A percentile compares a stretch with the other conserved stretches of the same genome.
Conservation (phyloP, 2,888 invertebrate species). For the Oasisia sp. region DNA sequence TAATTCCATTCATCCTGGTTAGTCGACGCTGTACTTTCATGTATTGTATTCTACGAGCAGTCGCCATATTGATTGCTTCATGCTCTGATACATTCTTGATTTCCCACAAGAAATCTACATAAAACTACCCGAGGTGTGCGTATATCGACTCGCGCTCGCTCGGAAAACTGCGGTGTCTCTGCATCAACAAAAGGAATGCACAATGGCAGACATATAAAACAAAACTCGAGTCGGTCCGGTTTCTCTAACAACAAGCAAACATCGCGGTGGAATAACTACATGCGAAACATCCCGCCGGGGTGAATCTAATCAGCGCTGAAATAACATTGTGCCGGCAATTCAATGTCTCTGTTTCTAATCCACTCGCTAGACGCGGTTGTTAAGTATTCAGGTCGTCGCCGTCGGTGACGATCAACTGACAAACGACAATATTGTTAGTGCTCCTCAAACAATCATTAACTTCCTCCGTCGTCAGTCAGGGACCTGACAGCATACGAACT, state of each 20-base stretch:
- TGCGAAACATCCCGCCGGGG: neutral
- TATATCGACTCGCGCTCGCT: neutral
- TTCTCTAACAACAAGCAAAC: neutral
- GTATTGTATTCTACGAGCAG: neutral
- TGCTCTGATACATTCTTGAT: neutral
- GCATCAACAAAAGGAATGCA: neutral
- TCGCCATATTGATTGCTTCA: conserved; percentile 1
- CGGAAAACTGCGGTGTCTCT: neutral
- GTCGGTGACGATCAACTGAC: neutral
- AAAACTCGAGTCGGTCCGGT: neutral
- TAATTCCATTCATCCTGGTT: neutral
- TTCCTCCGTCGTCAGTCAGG: neutral
- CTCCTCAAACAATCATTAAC: conserved; percentile 17
- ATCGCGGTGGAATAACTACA: neutral
- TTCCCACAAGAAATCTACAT: conserved; percentile 11
- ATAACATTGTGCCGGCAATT: conserved; percentile 1
- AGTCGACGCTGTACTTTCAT: neutral
- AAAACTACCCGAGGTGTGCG: neutral
- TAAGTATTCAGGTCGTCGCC: neutral
- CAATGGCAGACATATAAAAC: neutral
- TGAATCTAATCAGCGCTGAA: neutral
- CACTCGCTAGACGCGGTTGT: neutral
- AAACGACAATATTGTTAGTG: conserved; percentile 1
- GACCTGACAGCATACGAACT: neutral
- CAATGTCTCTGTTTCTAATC: conserved; percentile 3